Evolutionary conservation across 2,888 invertebrate genomes (phyloP), one percentile per base, ranked within the genome.

Genomic region (Latrodectus elegans): DNA sequence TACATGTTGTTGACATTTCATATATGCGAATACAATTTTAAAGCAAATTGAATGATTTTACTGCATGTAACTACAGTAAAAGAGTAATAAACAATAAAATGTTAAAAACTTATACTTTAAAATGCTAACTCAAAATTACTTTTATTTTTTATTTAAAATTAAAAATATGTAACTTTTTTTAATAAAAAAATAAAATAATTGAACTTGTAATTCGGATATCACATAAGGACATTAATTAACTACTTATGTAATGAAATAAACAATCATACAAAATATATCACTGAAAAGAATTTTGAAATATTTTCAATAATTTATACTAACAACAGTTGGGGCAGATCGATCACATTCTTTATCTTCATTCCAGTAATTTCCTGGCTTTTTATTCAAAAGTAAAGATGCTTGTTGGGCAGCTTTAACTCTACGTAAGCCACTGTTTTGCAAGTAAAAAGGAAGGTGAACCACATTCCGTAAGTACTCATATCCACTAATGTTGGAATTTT

Each of bases 381-480:
- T 89, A 22, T 85, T 88, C 55, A 67, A 82, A 15, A 81, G 65
- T 49, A 86, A 52, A 11, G 90, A 89, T 11, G 90, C 90, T 26
- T 89, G 89, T 65, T 90, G 97, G 0, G 97, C 97, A 9, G 95
- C 94, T 92, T 97, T 96, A 3, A 97, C 96, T 91, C 97, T 95
- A 0, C 98, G 94, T 88, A 99, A 93, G 12, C 98, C 98, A 0
- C 98, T 97, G 93, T 98, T 99, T 93, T 99, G 99, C 85, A 99
- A 94, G 92, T 97, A 99, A 93, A 99, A 99, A 0, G 99, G 99
- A 91, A 99, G 94, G 92, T 99, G 99, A 49, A 99, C 97, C 94
- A 99, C 95, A 92, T 99, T 99, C 89, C 97, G 95, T 75, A 99
- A 93, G 92, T 98, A 98, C 90, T 93, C 93, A 93, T 98, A 97